phyloP scores from a whole-genome alignment of 2,888 invertebrate genomes.

The Epicampocera succincta region DNA sequence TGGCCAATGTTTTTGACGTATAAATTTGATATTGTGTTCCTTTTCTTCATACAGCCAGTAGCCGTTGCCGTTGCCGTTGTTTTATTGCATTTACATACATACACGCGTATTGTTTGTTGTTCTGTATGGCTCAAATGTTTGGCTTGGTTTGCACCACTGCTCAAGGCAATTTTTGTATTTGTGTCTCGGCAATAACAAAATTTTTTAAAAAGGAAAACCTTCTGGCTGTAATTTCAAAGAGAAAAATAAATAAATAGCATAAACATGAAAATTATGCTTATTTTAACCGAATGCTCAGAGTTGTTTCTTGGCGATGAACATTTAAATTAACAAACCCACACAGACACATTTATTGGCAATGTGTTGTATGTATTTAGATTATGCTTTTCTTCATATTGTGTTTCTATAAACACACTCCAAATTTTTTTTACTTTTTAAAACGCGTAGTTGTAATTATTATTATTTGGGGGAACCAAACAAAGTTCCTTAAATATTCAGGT shows the following conservation, averaged over 20 bases:
- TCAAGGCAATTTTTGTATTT: constrained; percentile 58
- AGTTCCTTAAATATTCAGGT: too few relatives aligned
- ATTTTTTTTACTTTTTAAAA: too few relatives aligned
- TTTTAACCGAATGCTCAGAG: constrained; percentile 1
- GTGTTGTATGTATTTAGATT: too few relatives aligned
- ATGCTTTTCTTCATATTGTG: too few relatives aligned
- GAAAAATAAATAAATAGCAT: constrained; percentile 11
- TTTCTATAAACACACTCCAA: too few relatives aligned
- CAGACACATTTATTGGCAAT: too few relatives aligned
- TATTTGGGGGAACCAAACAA: too few relatives aligned
- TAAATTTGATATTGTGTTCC: too few relatives aligned
- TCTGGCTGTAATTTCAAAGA: constrained; percentile 32
- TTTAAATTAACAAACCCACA: too few relatives aligned
- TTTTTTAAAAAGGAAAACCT: constrained; percentile 3
- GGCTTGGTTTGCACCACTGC: constrained; percentile 36
- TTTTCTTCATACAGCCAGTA: too few relatives aligned
- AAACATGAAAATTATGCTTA: constrained; percentile 28
- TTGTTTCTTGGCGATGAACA: neutral
- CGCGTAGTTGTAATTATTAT: too few relatives aligned
- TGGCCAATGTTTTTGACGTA: neutral
- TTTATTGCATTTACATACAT: constrained; percentile 1
- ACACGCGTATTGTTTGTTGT: too few relatives aligned
- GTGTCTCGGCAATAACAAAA: constrained; percentile 19
- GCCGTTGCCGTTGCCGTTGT: neutral
- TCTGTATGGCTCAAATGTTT: constrained; percentile 42